Conservation (phyloP, 1,140 invertebrate genomes). For the Octopus bimaculoides region DNA sequence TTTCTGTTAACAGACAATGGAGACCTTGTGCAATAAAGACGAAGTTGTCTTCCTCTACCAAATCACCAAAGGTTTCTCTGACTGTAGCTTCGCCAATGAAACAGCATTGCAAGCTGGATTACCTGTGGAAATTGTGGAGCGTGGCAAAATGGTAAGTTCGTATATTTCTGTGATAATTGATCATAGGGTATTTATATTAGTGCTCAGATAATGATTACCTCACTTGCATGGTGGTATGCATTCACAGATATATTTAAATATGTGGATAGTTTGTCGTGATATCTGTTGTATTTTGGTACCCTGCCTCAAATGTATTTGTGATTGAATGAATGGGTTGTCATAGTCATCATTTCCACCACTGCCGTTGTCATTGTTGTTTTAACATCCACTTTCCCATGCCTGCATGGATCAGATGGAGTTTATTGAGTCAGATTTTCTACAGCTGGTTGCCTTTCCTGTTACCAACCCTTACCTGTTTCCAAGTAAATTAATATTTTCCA, state of each 20-base stretch:
- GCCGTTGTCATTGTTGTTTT: no score
- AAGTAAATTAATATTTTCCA: no score
- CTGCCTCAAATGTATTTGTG: not conserved
- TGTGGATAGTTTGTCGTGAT: not conserved
- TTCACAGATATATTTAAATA: not conserved
- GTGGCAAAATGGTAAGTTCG: constrained; percentile 51
- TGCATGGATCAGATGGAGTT: no score
- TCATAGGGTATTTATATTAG: not conserved
- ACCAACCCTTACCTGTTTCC: no score
- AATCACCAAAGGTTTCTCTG: constrained; percentile 59
- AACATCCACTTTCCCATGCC: no score
- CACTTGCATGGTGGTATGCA: not conserved
- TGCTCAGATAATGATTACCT: not conserved
- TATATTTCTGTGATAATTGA: not conserved
- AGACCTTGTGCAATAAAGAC: constrained; percentile 60
- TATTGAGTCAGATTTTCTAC: no score
- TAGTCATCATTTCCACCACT: not conserved
- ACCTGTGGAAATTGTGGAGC: constrained; percentile 47
- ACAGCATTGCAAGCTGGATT: constrained; percentile 61
- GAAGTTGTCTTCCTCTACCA: constrained; percentile 67
- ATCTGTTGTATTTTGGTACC: not conserved
- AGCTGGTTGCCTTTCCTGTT: no score
- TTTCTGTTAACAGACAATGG: constrained; percentile 60
- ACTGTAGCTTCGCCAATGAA: constrained; percentile 63
- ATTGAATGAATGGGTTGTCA: not conserved